These are phyloP conservation scores for Aethes cnicana DNA, from an alignment of 2,888 invertebrate species.

Conservation along the genomic window DNA sequence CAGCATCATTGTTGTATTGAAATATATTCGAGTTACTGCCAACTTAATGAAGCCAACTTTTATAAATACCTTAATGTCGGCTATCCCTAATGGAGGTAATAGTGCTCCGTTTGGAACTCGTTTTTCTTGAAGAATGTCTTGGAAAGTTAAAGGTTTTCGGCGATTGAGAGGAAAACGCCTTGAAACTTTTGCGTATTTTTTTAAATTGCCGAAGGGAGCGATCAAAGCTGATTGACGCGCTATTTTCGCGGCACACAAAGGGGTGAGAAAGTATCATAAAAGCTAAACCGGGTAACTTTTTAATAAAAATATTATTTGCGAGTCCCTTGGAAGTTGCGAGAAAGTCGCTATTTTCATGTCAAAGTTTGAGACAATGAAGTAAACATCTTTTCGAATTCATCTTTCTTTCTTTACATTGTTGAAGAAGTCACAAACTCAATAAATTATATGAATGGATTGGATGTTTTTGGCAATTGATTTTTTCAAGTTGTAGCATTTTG, in stretches of 20 bases:
- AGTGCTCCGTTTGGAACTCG: slow-evolving; percentile 2
- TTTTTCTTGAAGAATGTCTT: not conserved
- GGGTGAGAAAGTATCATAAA: slow-evolving; percentile 18
- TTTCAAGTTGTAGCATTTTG: no score
- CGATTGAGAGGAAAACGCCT: not conserved
- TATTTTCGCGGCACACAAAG: slow-evolving; percentile 3
- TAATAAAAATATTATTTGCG: slow-evolving; percentile 17
- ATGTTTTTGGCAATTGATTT: no score
- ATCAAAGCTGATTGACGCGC: slow-evolving; percentile 11
- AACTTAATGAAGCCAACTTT: slow-evolving; percentile 15
- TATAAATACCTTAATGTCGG: slow-evolving; percentile 8
- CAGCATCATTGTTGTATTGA: slow-evolving; percentile 16
- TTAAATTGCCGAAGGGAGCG: slow-evolving; percentile 3
- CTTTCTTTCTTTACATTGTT: no score
- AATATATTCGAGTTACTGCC: slow-evolving; percentile 21
- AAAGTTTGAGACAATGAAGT: not conserved
- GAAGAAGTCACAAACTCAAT: no score
- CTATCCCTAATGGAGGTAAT: slow-evolving; percentile 6
- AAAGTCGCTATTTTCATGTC: slow-evolving; percentile 6
- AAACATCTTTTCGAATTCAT: not conserved
- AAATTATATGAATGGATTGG: no score
- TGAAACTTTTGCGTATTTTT: slow-evolving; percentile 10
- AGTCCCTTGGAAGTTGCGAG: slow-evolving; percentile 9
- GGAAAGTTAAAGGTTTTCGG: slow-evolving; percentile 1
- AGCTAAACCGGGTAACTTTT: slow-evolving; percentile 11